Evolutionary conservation across 2,888 invertebrate species (phyloP).

Genomic region (Sarcophaga carnaria): DNA sequence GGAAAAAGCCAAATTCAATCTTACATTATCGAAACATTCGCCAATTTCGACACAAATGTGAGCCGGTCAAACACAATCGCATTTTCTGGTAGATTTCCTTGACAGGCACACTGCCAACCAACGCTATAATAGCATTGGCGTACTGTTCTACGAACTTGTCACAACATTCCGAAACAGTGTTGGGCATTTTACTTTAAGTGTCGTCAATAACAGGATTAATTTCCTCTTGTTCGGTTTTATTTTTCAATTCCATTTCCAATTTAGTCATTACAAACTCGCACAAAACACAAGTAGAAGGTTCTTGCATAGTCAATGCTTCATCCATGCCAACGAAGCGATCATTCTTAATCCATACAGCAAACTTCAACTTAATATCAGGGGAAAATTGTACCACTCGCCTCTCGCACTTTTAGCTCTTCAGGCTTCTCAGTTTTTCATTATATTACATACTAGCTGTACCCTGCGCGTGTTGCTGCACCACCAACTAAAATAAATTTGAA

Average conservation of each 20-base stretch:
- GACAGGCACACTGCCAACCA: constrained; percentile 87
- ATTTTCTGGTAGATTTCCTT: constrained; percentile 87
- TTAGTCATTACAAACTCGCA: constrained; percentile 92
- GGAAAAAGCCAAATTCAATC: no score
- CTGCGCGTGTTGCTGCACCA: no score
- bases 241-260: constrained; percentile 87
- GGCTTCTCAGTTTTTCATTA: no score
- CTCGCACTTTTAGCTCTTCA: no score
- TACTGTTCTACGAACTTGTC: constrained; percentile 88
- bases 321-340: constrained; percentile 66
- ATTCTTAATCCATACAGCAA: constrained; percentile 29
- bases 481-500: no score
- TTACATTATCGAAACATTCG: no score
- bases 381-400: no score
- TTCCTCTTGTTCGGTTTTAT: constrained; percentile 87
- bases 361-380: no score
- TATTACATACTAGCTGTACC: no score
- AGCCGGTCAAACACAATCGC: constrained; percentile 83
- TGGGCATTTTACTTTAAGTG: constrained; percentile 89
- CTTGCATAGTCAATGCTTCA: constrained; percentile 75
- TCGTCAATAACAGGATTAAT: constrained; percentile 87
- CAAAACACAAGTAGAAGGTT: constrained; percentile 85
- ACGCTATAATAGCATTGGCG: constrained; percentile 86
- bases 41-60: no score
- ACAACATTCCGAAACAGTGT: constrained; percentile 86